Evolutionary conservation across 1,140 invertebrate species (phyloP).

Genomic region (Micrasema longulum): DNA sequence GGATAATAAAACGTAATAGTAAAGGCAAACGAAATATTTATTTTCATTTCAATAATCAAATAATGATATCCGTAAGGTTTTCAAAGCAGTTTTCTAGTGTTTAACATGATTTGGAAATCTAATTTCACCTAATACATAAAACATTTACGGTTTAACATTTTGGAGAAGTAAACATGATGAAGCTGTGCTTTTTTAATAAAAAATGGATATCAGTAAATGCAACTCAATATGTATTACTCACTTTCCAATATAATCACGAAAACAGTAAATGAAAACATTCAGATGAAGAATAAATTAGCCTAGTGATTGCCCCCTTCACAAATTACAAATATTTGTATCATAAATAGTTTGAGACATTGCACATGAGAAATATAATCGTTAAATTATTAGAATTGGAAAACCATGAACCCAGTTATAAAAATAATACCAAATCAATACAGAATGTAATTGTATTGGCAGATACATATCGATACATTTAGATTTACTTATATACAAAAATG

Average conservation of each 20-base stretch:
- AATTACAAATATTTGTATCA: constrained; percentile 14
- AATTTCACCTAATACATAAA: constrained; percentile 47
- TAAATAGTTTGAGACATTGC: constrained; percentile 40
- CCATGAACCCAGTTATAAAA: not conserved
- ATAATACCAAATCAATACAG: constrained; percentile 2
- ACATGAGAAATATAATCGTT: constrained; percentile 21
- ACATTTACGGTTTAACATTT: constrained; percentile 37
- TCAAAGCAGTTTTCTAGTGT: constrained; percentile 46
- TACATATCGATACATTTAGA: no score
- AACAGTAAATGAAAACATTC: constrained; percentile 7
- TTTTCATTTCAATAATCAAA: constrained; percentile 48
- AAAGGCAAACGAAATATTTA: constrained; percentile 50
- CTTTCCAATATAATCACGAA: constrained; percentile 2
- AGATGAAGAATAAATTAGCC: constrained; percentile 15
- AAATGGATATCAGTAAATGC: constrained; percentile 26
- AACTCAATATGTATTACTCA: constrained; percentile 9
- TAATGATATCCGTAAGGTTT: constrained; percentile 45
- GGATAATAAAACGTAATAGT: constrained; percentile 38
- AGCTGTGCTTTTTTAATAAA: constrained; percentile 8
- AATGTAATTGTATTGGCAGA: no score
- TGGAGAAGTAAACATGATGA: constrained; percentile 24
- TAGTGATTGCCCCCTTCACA: constrained; percentile 13
- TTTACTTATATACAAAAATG: no score
- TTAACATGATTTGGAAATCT: constrained; percentile 48
- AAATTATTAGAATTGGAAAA: constrained; percentile 14